Evolutionary conservation across 2,797 vertebrate genomes (phyloP), one percentile per base, ranked within the genome.

Genomic region (Gadopsis bispinosus): DNA sequence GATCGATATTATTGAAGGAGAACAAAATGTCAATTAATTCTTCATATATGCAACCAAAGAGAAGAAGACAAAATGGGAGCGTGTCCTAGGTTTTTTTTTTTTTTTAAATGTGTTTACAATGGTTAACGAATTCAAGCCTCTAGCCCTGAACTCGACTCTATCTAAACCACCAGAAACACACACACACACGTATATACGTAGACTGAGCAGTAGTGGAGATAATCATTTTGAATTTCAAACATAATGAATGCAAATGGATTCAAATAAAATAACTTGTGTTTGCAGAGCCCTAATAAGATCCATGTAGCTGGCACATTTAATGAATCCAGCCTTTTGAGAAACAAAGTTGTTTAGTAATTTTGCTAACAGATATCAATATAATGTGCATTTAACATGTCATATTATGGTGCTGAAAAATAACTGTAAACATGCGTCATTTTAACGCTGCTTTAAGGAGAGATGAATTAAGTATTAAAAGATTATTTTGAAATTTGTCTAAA

Each of bases 181-280:
- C 51, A 88, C 61, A 67, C 39, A 35, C 29, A 45, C 26, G 26
- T 26, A 26, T 26, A 26, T 26, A 26, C 43, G 53, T 35, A 62
- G n/a, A 10, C 51, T 29, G 17, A 19, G 73, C 91, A 87, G 84
- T 85, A 86, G 80, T 1, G 50, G 81, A 81, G 77, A 71, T 56
- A 79, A 83, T 73, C 5, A 77, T 84, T 89, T 86, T 87, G 85
- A 91, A 93, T 92, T 93, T 90, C 89, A 5, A 80, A 89, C 73
- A 59, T 72, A 86, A 91, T 69, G 19, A 88, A 91, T 85, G 59
- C 77, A 91, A 89, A 87, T 87, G 13, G 12, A 59, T 80, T 77
- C n/a, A 48, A 77, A 81, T 51, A 59, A 80, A 77, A 64, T 19
- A 60, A 56, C 31, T 75, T 13, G 3, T 43, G 22, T 31, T 77